A percentile compares a stretch with the other conserved stretches of the same genome.
phyloP scores from a whole-genome alignment of 2,888 invertebrate genomes.

The Philaethria dido region DNA sequence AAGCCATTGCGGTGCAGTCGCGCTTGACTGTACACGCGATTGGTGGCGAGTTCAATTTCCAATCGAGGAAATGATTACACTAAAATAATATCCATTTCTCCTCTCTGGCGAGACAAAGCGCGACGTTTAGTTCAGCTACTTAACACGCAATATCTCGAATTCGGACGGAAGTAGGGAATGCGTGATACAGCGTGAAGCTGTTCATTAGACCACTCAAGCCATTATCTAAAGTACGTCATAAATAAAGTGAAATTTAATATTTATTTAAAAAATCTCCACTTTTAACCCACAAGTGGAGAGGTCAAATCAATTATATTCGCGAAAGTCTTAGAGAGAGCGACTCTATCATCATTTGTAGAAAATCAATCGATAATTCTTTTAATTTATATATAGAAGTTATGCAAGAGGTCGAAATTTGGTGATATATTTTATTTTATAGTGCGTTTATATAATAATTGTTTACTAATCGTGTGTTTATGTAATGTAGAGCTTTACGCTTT shows the following conservation, averaged over 20 bases:
- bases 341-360: slow-evolving; percentile 11
- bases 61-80: no score
- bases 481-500: no score
- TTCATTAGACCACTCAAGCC: neutral
- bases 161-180: no score
- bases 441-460: slow-evolving; percentile 2
- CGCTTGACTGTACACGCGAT: no score
- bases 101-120: no score
- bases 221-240: slow-evolving; percentile 11
- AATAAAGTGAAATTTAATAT: slow-evolving; percentile 23
- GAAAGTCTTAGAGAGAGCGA: slow-evolving; percentile 21
- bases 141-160: no score
- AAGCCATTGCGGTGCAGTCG: no score
- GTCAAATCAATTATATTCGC: slow-evolving; percentile 24
- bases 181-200: no score
- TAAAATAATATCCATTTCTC: no score
- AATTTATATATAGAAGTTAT: slow-evolving; percentile 33
- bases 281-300: slow-evolving; percentile 16
- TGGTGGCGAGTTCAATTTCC: no score
- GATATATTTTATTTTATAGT: slow-evolving; percentile 9
- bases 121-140: no score
- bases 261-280: slow-evolving; percentile 12
- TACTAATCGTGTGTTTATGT: no score
- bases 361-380: slow-evolving; percentile 25
- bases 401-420: slow-evolving; percentile 22